Evolutionary conservation across 2,113 vertebrate species (phyloP).

Genomic region (Balaenoptera acutorostrata): DNA sequence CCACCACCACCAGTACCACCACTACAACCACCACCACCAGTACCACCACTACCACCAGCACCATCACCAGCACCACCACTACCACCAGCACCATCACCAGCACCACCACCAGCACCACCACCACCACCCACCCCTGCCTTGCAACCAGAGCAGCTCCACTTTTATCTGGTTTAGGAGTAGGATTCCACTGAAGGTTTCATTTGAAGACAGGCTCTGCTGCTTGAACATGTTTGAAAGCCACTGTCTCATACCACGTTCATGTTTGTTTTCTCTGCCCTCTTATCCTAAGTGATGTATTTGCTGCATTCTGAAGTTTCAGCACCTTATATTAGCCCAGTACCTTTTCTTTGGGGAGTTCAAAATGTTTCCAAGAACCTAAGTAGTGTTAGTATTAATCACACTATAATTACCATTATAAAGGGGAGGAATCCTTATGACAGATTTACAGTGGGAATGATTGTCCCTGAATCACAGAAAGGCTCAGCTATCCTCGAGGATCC

Average conservation of each 20-base stretch:
- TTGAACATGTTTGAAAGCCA: not conserved
- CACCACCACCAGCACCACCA: too few relatives aligned
- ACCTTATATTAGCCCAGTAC: not conserved
- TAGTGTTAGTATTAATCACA: not conserved
- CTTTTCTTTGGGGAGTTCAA: not conserved
- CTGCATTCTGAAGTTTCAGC: not conserved
- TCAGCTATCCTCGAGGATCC: not conserved
- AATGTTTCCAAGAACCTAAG: not conserved
- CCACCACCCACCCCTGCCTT: not conserved
- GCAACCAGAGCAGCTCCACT: not conserved
- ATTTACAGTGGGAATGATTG: not conserved
- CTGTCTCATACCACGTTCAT: not conserved
- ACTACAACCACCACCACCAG: too few relatives aligned
- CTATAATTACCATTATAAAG: not conserved
- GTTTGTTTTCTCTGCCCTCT: not conserved
- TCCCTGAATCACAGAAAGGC: not conserved
- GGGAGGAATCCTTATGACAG: not conserved
- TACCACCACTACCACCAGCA: too few relatives aligned
- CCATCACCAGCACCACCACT: rapidly evolving
- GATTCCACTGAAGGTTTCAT: not conserved
- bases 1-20: too few relatives aligned
- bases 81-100: too few relatives aligned
- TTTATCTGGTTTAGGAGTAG: too few relatives aligned
- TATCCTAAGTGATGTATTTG: not conserved
- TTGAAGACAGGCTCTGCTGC: not conserved